Evolutionary conservation across 2,797 vertebrate species (phyloP).

Genomic region (Argyrosomus regius): DNA sequence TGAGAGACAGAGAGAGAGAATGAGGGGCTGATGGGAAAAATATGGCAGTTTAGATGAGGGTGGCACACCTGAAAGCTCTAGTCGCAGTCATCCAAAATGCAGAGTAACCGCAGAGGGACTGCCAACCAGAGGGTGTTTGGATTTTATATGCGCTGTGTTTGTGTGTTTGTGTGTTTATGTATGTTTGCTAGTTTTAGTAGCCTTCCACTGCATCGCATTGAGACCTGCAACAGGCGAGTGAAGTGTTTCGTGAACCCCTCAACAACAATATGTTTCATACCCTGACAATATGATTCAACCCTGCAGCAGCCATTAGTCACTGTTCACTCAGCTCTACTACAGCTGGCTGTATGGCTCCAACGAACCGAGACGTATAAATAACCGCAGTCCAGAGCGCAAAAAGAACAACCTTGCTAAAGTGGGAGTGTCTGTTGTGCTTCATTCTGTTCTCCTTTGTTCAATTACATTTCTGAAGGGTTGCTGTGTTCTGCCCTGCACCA

Average conservation of each 20-base stretch:
- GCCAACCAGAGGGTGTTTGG: slow-evolving; percentile 4
- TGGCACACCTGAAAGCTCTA: slow-evolving; percentile 7
- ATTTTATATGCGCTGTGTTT: slow-evolving; percentile 12
- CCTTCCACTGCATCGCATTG: slow-evolving; percentile 12
- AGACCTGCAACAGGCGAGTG: slow-evolving; percentile 48
- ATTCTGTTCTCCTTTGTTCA: slow-evolving; percentile 44
- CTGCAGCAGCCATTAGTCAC: slow-evolving; percentile 77
- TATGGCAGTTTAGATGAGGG: slow-evolving; percentile 19
- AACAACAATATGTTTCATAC: slow-evolving; percentile 72
- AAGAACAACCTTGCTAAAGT: slow-evolving; percentile 37
- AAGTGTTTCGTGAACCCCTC: slow-evolving; percentile 70
- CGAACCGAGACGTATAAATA: slow-evolving; percentile 73
- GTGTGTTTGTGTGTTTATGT: background rate
- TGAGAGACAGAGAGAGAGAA: slow-evolving; percentile 26
- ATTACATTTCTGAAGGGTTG: slow-evolving; percentile 37
- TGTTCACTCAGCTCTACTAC: slow-evolving; percentile 71
- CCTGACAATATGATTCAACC: slow-evolving; percentile 75
- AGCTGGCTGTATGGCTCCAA: slow-evolving; percentile 57
- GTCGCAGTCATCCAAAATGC: slow-evolving; percentile 13
- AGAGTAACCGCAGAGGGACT: slow-evolving; percentile 23
- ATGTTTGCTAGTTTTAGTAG: slow-evolving; percentile 25
- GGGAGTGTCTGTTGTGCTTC: slow-evolving; percentile 53
- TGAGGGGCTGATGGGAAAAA: slow-evolving; percentile 35
- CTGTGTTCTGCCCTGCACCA: slow-evolving; percentile 15
- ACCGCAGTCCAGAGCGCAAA: slow-evolving; percentile 47